These are phyloP conservation scores for Ptychadena robeensis DNA, from an alignment of 2,797 vertebrate genomes.

Conservation along the genomic window DNA sequence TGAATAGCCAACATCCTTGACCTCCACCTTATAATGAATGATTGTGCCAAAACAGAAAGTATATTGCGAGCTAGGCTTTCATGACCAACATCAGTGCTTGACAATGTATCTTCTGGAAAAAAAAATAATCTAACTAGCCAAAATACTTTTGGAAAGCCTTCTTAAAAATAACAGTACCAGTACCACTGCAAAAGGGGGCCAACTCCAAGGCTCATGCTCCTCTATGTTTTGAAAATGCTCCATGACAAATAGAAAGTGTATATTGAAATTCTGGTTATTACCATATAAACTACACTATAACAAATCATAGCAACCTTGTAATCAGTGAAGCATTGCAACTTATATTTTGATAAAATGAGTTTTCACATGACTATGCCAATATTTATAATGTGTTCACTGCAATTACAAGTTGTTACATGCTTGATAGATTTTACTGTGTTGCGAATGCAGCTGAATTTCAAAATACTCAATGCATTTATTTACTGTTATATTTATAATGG, in stretches of 20 bases:
- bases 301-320: slow-evolving; percentile 19
- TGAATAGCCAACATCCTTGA: no score
- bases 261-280: slow-evolving; percentile 3
- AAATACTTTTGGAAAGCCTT: no score
- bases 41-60: no score
- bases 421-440: slow-evolving; percentile 43
- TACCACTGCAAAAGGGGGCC: no score
- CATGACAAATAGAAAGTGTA: background rate
- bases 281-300: slow-evolving; percentile 2
- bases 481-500: slow-evolving; percentile 33
- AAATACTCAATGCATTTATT: slow-evolving; percentile 38
- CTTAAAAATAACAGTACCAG: no score
- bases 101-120: no score
- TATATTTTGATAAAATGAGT: slow-evolving; percentile 35
- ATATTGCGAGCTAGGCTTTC: no score
- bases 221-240: no score
- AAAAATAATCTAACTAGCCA: no score
- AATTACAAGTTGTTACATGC: slow-evolving; percentile 54
- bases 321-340: slow-evolving; percentile 22
- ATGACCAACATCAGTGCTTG: no score
- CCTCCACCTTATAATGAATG: no score
- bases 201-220: no score
- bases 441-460: slow-evolving; percentile 29
- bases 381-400: slow-evolving; percentile 44
- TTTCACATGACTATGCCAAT: slow-evolving; percentile 20